Conservation (phyloP, 2,888 invertebrate genomes). For the Oscheius sp. region DNA sequence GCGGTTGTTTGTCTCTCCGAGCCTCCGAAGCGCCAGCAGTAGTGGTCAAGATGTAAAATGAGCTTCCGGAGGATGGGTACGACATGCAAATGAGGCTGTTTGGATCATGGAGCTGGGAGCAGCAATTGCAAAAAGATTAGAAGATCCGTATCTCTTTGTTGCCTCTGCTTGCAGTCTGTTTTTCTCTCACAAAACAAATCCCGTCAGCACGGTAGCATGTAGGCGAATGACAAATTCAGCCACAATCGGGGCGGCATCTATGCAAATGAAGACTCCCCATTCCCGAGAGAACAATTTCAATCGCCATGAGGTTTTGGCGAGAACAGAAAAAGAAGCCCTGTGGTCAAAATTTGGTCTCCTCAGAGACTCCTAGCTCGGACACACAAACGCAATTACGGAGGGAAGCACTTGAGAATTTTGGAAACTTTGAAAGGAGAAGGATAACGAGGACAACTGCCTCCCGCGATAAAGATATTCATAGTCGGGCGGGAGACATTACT, state of each 20-base stretch:
- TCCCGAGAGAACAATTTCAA: constrained; percentile 11
- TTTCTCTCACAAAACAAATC: too few species aligned
- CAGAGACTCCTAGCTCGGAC: background rate
- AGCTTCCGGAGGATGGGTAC: constrained; percentile 7
- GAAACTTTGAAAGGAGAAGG: background rate
- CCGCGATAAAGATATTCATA: background rate
- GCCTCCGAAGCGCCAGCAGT: too few species aligned
- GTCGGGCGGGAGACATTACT: background rate
- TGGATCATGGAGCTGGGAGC: constrained; percentile 34
- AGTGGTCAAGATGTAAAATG: constrained; percentile 12
- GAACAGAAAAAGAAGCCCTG: background rate
- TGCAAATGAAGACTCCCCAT: constrained; percentile 23
- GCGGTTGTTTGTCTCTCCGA: too few species aligned
- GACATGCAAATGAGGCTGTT: constrained; percentile 31
- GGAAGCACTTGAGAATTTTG: constrained; percentile 25
- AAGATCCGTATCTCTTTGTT: background rate
- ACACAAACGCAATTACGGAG: constrained; percentile 23
- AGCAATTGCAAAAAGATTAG: background rate
- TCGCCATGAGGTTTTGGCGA: background rate
- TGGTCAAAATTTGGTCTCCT: constrained; percentile 9
- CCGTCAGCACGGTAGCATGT: too few species aligned
- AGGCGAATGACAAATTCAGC: constrained; percentile 12
- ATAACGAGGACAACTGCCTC: constrained; percentile 1
- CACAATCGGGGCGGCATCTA: constrained; percentile 30
- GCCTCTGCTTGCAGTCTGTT: background rate